Evolutionary conservation across 2,797 vertebrate genomes (phyloP), one percentile per base, ranked within the genome.

Genomic region (Falco cherrug): DNA sequence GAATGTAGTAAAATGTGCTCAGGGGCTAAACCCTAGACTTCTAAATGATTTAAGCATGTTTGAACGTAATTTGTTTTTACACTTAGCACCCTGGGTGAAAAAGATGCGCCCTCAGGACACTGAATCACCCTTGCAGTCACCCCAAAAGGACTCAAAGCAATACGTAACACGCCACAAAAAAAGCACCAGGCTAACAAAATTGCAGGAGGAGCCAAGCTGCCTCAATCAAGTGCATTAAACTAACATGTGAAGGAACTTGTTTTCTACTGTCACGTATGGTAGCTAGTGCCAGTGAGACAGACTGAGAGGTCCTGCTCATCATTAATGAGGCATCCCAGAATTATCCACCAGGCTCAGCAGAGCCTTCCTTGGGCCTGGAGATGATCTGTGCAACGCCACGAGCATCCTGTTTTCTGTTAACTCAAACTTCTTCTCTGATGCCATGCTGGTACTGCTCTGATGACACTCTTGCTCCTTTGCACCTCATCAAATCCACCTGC

Each of bases 351-450:
- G 50, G 56, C 21, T 54, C 35, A 60, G 35, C 19, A 60, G 39
- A 68, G 51, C 5, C 33, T n/a, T 65, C 24, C 16, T 53, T 61
- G 22, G 29, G 41, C 29, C 51, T 3, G 0, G n/a, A 48, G 17
- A 37, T 0, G 6, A 53, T 9, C 25, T 35, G 28, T 0, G 1
- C 15, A 74, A n/a, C 7, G 33, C 78, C 59, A 37, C 1, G 3
- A 69, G 6, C 67, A 69, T 6, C 26, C n/a, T 35, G 13, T 13
- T 21, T 75, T 39, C 37, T 50, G 18, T 12, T 47, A 60, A 51
- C 31, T 73, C 37, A 17, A 19, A 48, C 16, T 37, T 56, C 33
- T 56, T 75, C 16, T 17, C 20, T 28, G 10, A 15, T 48, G 53
- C 16, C 26, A 18, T 28, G 25, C 37, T 48, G 50, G 29, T 59